Evolutionary conservation across 2,113 vertebrate species (phyloP), one percentile per base, ranked within the genome.

Genomic region (Numenius arquata): DNA sequence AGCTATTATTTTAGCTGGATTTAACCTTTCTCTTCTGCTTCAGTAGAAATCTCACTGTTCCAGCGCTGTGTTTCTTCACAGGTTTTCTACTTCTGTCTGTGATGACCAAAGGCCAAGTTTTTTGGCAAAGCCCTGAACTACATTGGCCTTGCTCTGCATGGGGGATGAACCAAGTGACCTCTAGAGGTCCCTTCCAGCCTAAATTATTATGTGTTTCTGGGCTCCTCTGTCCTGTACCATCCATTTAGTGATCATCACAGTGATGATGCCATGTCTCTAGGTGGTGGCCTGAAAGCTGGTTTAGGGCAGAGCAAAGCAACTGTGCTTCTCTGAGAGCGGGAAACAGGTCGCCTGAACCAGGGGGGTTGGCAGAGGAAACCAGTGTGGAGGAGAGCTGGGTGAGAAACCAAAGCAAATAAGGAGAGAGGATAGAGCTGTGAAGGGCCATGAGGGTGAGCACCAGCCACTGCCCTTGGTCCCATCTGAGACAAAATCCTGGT

Each of bases 131-230:
- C 25, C 11, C 41, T 82, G 56, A 85, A 13, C 8, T 50, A 36
- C 34, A 5, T 4, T 40, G 34, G 16, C 12, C 1, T 0, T 76
- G 29, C 23, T 86, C 7, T 61, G 23, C 2, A 0, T 6, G 27
- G 6, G 45, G 7, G 3, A 7, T 11, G 58, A 40, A 47, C 29
- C 15, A 63, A 19, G 14, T 30, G 40, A 40, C 34, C 5, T 73
- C 72, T 38, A 53, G 11, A 70, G 23, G 15, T 84, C 8, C 26
- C 50, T 66, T 77, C 30, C 32, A 66, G 9, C n/a, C 21, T 58
- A 16, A 36, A 45, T 38, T 81, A 48, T 59, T 30, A 26, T 82
- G 40, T 55, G 40, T 66, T 34, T 75, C 67, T 75, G 17, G 26
- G 32, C 43, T 76, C 36, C 13, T 67, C 38, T 71, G 12, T 30